phyloP scores from a whole-genome alignment of 2,888 invertebrate species.

The Anarsia innoxiella region DNA sequence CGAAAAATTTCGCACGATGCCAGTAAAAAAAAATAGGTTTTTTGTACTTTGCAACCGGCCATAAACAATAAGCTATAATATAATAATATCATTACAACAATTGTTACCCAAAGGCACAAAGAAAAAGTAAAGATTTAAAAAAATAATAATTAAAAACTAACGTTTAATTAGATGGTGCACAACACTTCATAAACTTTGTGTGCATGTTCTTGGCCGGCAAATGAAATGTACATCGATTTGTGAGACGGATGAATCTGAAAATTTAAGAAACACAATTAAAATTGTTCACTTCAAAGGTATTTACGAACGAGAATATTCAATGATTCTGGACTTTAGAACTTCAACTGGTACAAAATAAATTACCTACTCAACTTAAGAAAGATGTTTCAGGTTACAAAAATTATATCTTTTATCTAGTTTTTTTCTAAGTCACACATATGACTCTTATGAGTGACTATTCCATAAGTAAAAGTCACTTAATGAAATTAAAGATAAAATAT shows the following conservation, averaged over 20 bases:
- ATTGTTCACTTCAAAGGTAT: background rate
- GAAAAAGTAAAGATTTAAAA: background rate
- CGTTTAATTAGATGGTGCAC: conserved; percentile 33
- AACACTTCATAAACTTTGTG: conserved; percentile 52
- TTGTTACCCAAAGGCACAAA: too few species aligned
- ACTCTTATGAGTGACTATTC: too few species aligned
- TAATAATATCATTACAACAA: too few species aligned
- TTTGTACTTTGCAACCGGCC: too few species aligned
- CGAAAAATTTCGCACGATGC: too few species aligned
- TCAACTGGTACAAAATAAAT: too few species aligned
- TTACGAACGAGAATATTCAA: background rate
- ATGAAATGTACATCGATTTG: conserved; percentile 52
- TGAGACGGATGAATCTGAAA: conserved; percentile 61
- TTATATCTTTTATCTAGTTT: background rate
- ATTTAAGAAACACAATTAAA: conserved; percentile 8
- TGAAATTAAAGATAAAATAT: too few species aligned
- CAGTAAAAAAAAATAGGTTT: too few species aligned
- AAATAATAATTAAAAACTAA: background rate
- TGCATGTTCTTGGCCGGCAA: conserved; percentile 49
- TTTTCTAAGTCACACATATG: too few species aligned
- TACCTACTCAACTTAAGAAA: too few species aligned
- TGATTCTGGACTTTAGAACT: background rate
- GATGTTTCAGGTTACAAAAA: background rate
- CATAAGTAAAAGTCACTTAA: too few species aligned
- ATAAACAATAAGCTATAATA: too few species aligned